Base-by-base conservation (phyloP, 2,797 vertebrate genomes). In the Echeneis naucrates region DNA sequence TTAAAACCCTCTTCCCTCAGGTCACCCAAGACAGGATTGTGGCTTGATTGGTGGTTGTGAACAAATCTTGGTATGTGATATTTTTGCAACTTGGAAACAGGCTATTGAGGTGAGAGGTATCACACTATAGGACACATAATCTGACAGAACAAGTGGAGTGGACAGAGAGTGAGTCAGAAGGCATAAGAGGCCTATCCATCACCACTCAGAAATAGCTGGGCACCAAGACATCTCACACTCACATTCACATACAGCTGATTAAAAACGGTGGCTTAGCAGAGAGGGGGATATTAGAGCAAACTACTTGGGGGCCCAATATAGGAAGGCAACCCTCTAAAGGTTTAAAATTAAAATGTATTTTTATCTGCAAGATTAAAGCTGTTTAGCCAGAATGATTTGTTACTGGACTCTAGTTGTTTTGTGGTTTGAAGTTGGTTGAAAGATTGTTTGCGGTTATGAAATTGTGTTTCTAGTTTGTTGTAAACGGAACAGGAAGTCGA, bases 131-230 rank as follows among this genome's bases (percentile, higher is more conserved):
- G 37, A 80, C 63, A 50, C 19, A 55, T 7, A 24, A 23, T 72
- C 48, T 59, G 53, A 59, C 62, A 61, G 77, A 62, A 81, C 50
- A 81, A 80, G 33, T 50, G 19, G 51, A 70, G 37, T 32, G 33
- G 65, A 75, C 38, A 63, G 42, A 57, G 63, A 56, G 73, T 85
- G 81, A 89, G 73, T 88, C 82, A 85, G 66, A 56, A 32, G 51
- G 73, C 80, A 81, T 70, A 42, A 73, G 71, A 77, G 75, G 52
- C 42, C 54, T 54, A 66, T 81, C 78, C 40, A 70, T 83, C 78
- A 79, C 27, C 40, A 14, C n/a, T 76, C 69, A 51, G 68, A 83
- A 84, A 83, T 81, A 79, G 65, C 47, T 0, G 3, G 24, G 8
- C 13, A 24, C 35, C 35, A 33, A 62, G 35, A 75, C 61, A 73